Conservation (phyloP, 2,888 invertebrate genomes). For the Choristoneura rosaceana region DNA sequence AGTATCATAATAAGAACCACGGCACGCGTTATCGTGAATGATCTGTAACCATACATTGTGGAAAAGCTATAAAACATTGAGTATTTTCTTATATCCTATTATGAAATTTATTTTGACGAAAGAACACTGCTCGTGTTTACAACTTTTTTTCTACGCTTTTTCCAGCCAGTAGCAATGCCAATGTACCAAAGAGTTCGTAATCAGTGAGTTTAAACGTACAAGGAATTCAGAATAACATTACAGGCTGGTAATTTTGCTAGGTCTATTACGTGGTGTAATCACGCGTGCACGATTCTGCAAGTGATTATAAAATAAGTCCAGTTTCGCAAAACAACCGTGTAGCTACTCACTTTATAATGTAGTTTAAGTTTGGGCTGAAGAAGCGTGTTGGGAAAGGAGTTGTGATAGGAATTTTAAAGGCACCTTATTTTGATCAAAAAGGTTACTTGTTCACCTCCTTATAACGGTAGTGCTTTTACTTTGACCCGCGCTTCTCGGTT, state of each 20-base stretch:
- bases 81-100: no score
- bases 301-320: slow-evolving; percentile 8
- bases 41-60: no score
- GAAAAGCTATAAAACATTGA: no score
- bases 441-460: slow-evolving; percentile 1
- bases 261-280: slow-evolving; percentile 14
- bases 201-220: not conserved
- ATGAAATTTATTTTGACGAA: not conserved
- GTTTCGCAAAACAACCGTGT: slow-evolving; percentile 16
- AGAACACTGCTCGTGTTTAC: not conserved
- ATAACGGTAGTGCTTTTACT: slow-evolving; percentile 1
- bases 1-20: no score
- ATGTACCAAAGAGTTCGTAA: slow-evolving; percentile 16
- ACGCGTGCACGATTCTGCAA: slow-evolving; percentile 15
- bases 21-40: no score
- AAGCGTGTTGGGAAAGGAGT: slow-evolving; percentile 5
- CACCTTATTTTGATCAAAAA: not conserved
- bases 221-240: slow-evolving; percentile 18
- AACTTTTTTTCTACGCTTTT: not conserved
- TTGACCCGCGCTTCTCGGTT: not conserved
- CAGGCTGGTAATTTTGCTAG: slow-evolving; percentile 11
- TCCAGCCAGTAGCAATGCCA: slow-evolving; percentile 2
- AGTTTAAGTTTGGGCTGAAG: not conserved
- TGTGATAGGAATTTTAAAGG: slow-evolving; percentile 3
- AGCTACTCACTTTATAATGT: not conserved